Conservation (phyloP, 2,888 invertebrate genomes). For the Polydrusus tereticollis region DNA sequence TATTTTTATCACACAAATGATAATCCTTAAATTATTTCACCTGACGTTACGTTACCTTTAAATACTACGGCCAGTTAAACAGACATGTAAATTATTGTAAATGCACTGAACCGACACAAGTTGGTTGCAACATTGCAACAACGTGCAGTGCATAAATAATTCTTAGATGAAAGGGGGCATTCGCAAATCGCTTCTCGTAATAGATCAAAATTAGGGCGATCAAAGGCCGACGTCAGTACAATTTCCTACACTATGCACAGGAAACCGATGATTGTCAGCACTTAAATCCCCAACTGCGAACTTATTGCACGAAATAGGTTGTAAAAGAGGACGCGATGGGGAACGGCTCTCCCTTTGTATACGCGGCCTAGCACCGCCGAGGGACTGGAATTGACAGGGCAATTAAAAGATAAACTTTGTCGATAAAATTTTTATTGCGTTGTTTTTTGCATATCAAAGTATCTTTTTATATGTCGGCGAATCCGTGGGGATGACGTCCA, state of each 20-base stretch:
- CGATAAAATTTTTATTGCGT: slow-evolving; percentile 46
- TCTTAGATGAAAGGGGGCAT: slow-evolving; percentile 32
- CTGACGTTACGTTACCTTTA: no score
- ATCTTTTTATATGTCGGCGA: neutral
- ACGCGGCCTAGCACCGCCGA: slow-evolving; percentile 16
- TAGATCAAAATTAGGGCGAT: slow-evolving; percentile 49
- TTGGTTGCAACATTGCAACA: neutral
- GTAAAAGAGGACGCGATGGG: slow-evolving; percentile 27
- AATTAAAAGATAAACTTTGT: slow-evolving; percentile 48
- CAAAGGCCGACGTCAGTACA: slow-evolving; percentile 47
- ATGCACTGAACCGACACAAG: no score
- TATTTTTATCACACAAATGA: no score
- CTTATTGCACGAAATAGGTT: slow-evolving; percentile 47
- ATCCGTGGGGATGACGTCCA: neutral
- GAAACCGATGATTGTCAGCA: slow-evolving; percentile 49
- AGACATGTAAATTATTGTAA: no score
- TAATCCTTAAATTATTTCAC: no score
- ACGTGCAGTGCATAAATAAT: slow-evolving; percentile 34
- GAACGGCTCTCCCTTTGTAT: slow-evolving; percentile 18
- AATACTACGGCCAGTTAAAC: no score
- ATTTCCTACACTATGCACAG: slow-evolving; percentile 46
- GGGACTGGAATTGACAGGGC: slow-evolving; percentile 47
- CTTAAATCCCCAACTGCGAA: slow-evolving; percentile 48
- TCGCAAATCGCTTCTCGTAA: slow-evolving; percentile 40
- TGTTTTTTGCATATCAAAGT: slow-evolving; percentile 42